These are phyloP conservation scores for Mimas tiliae DNA, from an alignment of 2,888 invertebrate genomes.

Conservation along the genomic window DNA sequence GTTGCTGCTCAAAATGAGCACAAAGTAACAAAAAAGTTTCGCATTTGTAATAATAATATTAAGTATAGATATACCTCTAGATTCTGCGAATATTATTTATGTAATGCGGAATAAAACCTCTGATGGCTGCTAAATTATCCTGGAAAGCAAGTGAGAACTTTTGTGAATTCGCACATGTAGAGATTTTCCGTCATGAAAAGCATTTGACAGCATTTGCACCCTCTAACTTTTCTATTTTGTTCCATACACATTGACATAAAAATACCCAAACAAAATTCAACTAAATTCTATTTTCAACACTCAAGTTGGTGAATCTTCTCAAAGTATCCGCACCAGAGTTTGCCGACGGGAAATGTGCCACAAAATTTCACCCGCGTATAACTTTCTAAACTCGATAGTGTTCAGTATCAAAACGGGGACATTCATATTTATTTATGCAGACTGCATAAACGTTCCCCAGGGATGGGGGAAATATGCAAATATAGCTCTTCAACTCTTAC, in stretches of 20 bases:
- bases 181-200: no score
- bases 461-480: slow-evolving; percentile 72
- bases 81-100: no score
- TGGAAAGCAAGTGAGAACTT: no score
- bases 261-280: slow-evolving; percentile 11
- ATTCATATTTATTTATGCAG: slow-evolving; percentile 76
- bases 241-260: neutral
- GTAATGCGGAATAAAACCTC: no score
- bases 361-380: slow-evolving; percentile 31
- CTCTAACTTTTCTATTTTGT: no score
- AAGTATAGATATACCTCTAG: no score
- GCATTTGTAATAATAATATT: no score
- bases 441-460: slow-evolving; percentile 67
- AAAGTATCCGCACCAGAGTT: slow-evolving; percentile 12
- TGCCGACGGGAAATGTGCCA: slow-evolving; percentile 22
- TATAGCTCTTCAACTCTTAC: slow-evolving; percentile 68
- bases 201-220: neutral
- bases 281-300: slow-evolving; percentile 11
- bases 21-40: no score
- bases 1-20: no score
- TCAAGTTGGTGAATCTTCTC: slow-evolving; percentile 17
- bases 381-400: slow-evolving; percentile 62
- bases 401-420: slow-evolving; percentile 57
- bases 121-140: no score
- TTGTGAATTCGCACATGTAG: no score